phyloP scores from a whole-genome alignment of 2,113 vertebrate species.

The Chrysemys picta region DNA sequence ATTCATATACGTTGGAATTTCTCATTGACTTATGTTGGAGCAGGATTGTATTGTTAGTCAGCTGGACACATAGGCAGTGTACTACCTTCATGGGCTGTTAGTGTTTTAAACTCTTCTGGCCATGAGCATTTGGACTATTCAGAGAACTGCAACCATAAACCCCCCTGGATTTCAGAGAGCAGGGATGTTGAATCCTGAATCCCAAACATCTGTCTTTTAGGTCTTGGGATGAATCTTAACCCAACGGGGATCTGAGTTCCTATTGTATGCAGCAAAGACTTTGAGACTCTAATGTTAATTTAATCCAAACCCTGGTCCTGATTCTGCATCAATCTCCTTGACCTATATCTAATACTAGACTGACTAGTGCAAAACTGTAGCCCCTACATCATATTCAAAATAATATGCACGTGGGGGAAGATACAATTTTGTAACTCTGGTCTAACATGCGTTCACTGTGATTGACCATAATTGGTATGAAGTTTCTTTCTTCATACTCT shows the following conservation, averaged over 20 bases:
- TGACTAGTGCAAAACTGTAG: neutral
- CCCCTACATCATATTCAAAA: neutral
- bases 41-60: neutral
- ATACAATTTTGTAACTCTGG: neutral
- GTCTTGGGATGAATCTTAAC: fast-evolving
- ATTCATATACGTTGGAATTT: neutral
- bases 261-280: neutral
- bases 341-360: neutral
- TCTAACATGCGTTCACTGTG: neutral
- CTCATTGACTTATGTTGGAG: neutral
- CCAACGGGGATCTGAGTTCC: neutral
- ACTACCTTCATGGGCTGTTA: neutral
- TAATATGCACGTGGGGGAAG: neutral
- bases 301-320: neutral
- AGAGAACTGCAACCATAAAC: neutral
- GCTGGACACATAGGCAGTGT: neutral
- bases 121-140: too few relatives aligned
- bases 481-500: fast-evolving
- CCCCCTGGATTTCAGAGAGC: neutral
- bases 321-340: neutral
- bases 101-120: neutral
- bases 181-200: neutral
- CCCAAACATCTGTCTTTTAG: neutral
- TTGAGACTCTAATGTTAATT: neutral
- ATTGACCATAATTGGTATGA: neutral